Base-by-base conservation (phyloP, 2,888 invertebrate genomes). In the Alloplasta piceator region DNA sequence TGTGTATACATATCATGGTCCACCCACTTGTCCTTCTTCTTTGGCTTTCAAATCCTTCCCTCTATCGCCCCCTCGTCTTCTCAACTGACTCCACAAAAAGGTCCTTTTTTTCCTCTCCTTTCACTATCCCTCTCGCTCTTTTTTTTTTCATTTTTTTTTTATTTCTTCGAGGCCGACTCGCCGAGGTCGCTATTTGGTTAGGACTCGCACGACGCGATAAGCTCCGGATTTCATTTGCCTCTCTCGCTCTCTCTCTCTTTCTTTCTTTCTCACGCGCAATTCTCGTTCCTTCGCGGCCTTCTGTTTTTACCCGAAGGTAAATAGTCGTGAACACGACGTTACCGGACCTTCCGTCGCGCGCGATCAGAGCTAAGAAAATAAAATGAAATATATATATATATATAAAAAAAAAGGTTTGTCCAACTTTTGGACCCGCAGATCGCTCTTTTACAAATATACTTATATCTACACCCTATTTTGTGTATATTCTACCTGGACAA, bases 151-250 rank as follows among this genome's bases (percentile, higher is more conserved):
- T 58, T 76, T 80, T 78, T 79, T 58, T 41, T 75, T 83, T 58
- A 67, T 74, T 67, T 48, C 66, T 64, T 67, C 78, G 84, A 83
- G 72, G 82, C 80, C 78, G 74, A 72, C 72, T 80, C 78, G 71
- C 60, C 80, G 78, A 84, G 77, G 58, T 85, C 85, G 85, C 82
- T 90, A 87, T 90, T 90, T 90, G 84, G 85, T 89, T 89, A 90
- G 90, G 90, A 89, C 84, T 84, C 76, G 68, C 52, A 52, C 72
- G 58, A 43, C 66, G 66, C 80, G 89, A 89, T 89, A 89, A 87
- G 85, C 86, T 84, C 86, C 85, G 87, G 88, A 90, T 90, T 90
- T 90, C 89, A 89, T 89, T 90, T 89, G 81, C 85, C 85, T 80
- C 78, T 81, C 63, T 67, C 67, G 68, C 72, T 67, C 66, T 73